Conservation (phyloP, 2,797 vertebrate species). For the Ispidina picta region DNA sequence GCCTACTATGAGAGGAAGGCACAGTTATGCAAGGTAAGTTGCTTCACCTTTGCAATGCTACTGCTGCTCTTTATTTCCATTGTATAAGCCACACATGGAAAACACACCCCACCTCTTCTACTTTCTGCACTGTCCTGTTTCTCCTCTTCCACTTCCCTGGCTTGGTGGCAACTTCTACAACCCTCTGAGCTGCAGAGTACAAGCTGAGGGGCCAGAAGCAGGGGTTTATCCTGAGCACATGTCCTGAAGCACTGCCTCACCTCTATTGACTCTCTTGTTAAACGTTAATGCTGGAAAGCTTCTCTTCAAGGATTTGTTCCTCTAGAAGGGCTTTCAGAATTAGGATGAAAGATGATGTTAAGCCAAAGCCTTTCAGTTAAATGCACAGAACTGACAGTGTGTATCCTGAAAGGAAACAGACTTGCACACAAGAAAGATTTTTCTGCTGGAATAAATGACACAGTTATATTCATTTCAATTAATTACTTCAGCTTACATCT, state of each 20-base stretch:
- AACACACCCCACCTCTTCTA: not conserved
- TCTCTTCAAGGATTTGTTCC: constrained; percentile 13
- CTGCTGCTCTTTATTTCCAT: not conserved
- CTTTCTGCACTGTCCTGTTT: not conserved
- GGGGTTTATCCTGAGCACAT: not conserved
- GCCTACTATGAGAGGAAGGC: constrained; percentile 84
- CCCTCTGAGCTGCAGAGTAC: not conserved
- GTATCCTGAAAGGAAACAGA: constrained; percentile 14
- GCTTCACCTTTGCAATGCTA: not conserved
- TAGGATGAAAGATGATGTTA: not conserved
- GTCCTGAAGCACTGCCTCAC: not conserved
- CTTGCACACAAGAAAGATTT: not conserved
- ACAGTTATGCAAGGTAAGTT: constrained; percentile 84
- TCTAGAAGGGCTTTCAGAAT: not conserved
- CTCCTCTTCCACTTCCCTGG: not conserved
- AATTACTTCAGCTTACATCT: not conserved
- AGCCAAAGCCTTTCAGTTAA: not conserved
- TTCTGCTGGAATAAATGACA: not conserved
- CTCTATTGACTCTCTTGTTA: not conserved
- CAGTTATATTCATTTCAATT: not conserved
- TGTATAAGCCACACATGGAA: not conserved
- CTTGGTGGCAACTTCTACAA: not conserved
- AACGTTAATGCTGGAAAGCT: not conserved
- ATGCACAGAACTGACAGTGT: not conserved
- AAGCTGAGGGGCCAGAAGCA: not conserved